Percentiles rank a stretch among this genome's conserved stretches.
These are phyloP conservation scores for Cistogaster globosa DNA, from an alignment of 2,888 invertebrate genomes.

Conservation along the genomic window DNA sequence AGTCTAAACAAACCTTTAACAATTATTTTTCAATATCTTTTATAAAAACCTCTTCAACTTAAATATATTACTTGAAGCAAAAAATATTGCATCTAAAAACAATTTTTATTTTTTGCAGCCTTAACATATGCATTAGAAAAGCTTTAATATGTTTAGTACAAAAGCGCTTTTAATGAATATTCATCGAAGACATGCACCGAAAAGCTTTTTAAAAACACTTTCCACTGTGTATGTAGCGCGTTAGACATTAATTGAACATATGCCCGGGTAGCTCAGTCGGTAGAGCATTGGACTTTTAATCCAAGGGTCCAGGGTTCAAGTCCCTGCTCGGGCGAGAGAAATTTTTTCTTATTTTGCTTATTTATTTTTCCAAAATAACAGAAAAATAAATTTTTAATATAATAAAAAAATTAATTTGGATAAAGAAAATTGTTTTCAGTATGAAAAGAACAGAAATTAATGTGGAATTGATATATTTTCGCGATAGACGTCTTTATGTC, in stretches of 20 bases:
- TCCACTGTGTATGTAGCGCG: neutral
- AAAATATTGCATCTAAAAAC: too few relatives aligned
- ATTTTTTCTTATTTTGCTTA: conserved; percentile 20
- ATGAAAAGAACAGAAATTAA: too few relatives aligned
- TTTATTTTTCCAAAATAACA: too few relatives aligned
- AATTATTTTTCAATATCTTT: too few relatives aligned
- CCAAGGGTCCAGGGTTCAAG: conserved; percentile 80
- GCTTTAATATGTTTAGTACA: neutral
- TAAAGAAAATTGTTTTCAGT: too few relatives aligned
- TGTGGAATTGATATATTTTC: too few relatives aligned
- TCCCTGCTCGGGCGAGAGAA: conserved; percentile 73
- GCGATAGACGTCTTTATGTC: too few relatives aligned
- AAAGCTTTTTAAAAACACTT: neutral
- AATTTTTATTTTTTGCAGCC: neutral
- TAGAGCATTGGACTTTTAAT: conserved; percentile 80
- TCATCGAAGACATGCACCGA: neutral
- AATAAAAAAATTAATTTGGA: too few relatives aligned
- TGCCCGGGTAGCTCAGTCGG: conserved; percentile 79
- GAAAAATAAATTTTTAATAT: too few relatives aligned
- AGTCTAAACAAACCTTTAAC: too few relatives aligned
- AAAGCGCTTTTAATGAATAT: neutral
- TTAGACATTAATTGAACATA: neutral
- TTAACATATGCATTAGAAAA: neutral
- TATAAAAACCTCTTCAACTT: too few relatives aligned
- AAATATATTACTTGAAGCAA: too few relatives aligned